These are phyloP conservation scores for Sebastes dallii DNA, from an alignment of 2,797 vertebrate genomes.

Conservation along the genomic window DNA sequence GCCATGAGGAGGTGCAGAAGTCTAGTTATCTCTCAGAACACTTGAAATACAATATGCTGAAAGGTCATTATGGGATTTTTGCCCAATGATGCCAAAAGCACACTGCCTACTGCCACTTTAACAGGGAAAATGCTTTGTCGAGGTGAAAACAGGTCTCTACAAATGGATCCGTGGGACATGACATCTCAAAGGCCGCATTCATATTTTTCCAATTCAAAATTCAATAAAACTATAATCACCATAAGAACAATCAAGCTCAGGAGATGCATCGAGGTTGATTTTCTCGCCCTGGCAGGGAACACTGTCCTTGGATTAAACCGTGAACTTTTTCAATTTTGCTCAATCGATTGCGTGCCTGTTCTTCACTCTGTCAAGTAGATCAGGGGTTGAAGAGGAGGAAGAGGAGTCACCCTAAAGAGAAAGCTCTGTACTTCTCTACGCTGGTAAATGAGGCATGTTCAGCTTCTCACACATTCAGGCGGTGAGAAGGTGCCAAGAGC, in stretches of 20 bases:
- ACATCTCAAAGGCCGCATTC: neutral
- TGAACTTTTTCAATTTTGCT: neutral
- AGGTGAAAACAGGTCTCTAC: neutral
- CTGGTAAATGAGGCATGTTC: conserved; percentile 42
- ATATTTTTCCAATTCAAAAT: neutral
- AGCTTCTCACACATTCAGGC: conserved; percentile 31
- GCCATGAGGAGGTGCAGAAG: too few relatives aligned
- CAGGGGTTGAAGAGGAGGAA: neutral
- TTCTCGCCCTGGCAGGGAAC: neutral
- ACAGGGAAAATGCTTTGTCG: neutral
- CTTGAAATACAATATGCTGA: too few relatives aligned
- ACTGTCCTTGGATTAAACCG: conserved; percentile 22
- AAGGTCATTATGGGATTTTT: too few relatives aligned
- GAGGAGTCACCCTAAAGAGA: conserved; percentile 3
- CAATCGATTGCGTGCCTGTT: neutral
- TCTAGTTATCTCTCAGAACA: too few relatives aligned
- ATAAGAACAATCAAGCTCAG: neutral
- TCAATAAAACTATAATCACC: neutral
- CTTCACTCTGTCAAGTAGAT: conserved; percentile 7
- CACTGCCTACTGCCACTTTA: too few relatives aligned
- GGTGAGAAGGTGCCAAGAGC: conserved; percentile 53
- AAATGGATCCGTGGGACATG: neutral
- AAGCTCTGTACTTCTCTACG: conserved; percentile 9
- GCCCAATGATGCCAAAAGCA: too few relatives aligned
- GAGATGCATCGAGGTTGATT: neutral